Base-by-base conservation (phyloP, 2,888 invertebrate species). In the Nesidiocoris tenuis region DNA sequence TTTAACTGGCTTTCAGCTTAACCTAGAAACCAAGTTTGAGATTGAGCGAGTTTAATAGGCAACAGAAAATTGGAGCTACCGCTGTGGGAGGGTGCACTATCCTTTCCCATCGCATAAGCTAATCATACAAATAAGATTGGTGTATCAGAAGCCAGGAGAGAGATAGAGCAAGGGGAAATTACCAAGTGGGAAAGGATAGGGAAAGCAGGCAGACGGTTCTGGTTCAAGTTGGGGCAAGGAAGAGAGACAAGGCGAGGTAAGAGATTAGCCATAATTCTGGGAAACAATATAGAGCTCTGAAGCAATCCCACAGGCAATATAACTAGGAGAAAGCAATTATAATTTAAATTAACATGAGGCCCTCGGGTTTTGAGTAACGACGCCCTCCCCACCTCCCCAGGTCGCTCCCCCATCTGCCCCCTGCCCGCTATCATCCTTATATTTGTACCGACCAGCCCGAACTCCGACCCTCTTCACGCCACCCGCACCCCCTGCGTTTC, bases 341-440 rank as follows among this genome's bases (percentile, higher is more conserved):
- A 77, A 77, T 77, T 77, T 76, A 77, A 77, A 77, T 77, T 77
- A 77, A 77, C 77, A 77, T 72, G 76, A 67, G 71, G 76, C 74
- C 68, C 74, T 68, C 63, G 76, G 76, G 75, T 75, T 75, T 75
- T 76, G 76, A 76, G 72, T 72, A 77, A 77, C 77, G 76, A 74
- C 63, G 72, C 76, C 25, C 67, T 21, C 3, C 61, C 61, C 70
- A 55, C 61, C 12, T 39, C 39, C 39, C 39, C 39, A 39, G 39
- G 39, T 39, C 39, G 39, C 39, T 7, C 3, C 39, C 39, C 39
- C 12, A 12, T 39, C 5, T 12, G 39, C 39, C 59, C 16, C 16
- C 59, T 59, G 5, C 59, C 16, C 59, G 5, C 19, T 59, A 17
- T 19, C 59, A 59, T 19, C 59, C 59, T 19, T 18, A 17, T 19